Base-by-base conservation (phyloP, 1,140 invertebrate genomes). In the Drosophila albomicans region DNA sequence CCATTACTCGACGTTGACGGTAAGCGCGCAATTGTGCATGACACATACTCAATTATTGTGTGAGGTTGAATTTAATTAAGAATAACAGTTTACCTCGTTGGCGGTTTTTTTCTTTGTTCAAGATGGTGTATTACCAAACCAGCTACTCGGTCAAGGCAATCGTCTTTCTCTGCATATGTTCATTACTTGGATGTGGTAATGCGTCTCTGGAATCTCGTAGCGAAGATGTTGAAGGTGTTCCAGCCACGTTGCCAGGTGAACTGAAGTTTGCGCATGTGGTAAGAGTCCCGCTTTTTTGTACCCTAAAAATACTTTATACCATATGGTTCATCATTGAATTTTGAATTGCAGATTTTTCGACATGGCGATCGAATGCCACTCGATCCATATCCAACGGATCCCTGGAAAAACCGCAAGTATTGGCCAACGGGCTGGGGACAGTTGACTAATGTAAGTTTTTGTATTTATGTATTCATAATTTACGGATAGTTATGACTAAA, bases 301-400 rank as follows among this genome's bases (percentile, higher is more conserved):
- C 20, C 20, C 20, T 25, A 25, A 43, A 13, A 13, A 43, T 43
- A 13, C 30, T 54, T 71, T 64, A 11, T 56, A 20, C 59, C 75
- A 59, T 63, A 43, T 43, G 63, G 20, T 41, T 7, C 3, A n/a
- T 25, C 16, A 20, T 46, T 52, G 15, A 48, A 35, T 5, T 35
- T 66, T 45, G 25, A 20, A 58, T 78, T 77, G 63, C 89, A 93
- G 92, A 77, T 97, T 16, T 97, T 94, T 91, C 93, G 97, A 64
- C 97, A 98, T 94, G 97, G 97, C 30, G 97, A 98, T 86, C 94
- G 97, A 74, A 96, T 96, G 25, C 97, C 97, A 1, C 92, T 96
- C 3, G 86, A 94, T 51, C 93, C 95, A 1, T 98, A 97, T 91
- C 96, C 96, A 0, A 96, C 93, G 25, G 97, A 98, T 93, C 96